Percentiles rank a stretch among this genome's conserved stretches.
These are phyloP conservation scores for Hyles lineata DNA, from an alignment of 2,888 invertebrate genomes.

Conservation along the genomic window DNA sequence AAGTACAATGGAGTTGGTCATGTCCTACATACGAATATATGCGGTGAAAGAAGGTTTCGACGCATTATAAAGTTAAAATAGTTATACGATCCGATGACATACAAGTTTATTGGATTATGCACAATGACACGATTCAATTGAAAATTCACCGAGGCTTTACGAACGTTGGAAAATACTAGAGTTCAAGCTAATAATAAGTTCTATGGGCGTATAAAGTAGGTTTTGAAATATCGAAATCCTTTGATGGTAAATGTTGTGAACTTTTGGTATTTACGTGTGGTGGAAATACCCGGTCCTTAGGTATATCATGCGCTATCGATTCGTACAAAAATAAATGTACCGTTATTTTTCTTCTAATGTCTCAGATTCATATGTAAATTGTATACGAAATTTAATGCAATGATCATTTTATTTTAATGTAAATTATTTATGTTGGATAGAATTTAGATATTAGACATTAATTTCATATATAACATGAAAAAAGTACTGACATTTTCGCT, in stretches of 20 bases:
- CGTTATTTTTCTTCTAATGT: too few species aligned
- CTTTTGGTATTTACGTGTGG: not conserved
- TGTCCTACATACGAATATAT: conserved; percentile 20
- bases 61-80: conserved; percentile 10
- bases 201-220: not conserved
- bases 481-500: too few species aligned
- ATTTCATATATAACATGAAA: too few species aligned
- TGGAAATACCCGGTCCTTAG: too few species aligned
- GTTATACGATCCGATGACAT: conserved; percentile 53
- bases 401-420: too few species aligned
- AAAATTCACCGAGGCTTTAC: conserved; percentile 31
- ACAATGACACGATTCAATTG: conserved; percentile 44
- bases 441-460: too few species aligned
- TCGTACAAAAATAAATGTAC: too few species aligned
- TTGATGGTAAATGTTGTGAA: not conserved
- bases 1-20: conserved; percentile 18
- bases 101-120: conserved; percentile 72
- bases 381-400: too few species aligned
- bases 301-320: too few species aligned
- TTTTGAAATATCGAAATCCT: not conserved
- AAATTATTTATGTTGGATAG: too few species aligned
- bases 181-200: not conserved
- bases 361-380: too few species aligned
- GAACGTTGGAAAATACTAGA: not conserved
- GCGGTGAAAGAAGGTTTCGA: conserved; percentile 16